These are phyloP conservation scores for Rhaphigaster nebulosa DNA, from an alignment of 2,888 invertebrate genomes.

Conservation along the genomic window DNA sequence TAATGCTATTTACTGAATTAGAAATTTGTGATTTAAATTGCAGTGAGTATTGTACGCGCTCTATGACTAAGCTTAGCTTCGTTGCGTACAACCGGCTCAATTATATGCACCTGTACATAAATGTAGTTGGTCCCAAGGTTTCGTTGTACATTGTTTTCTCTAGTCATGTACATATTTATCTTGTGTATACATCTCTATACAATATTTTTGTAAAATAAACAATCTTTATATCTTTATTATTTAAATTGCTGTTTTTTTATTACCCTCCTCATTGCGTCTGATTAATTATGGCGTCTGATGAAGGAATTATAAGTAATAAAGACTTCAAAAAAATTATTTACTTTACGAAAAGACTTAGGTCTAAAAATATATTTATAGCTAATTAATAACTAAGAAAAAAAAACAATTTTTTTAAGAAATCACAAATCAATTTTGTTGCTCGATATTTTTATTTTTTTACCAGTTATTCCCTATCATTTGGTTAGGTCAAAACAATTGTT, in stretches of 20 bases:
- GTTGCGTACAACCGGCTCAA: constrained; percentile 31
- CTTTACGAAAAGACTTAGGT: neutral
- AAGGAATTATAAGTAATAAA: neutral
- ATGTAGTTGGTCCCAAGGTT: constrained; percentile 59
- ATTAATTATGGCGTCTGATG: neutral
- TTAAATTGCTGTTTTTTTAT: neutral
- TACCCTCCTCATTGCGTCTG: constrained; percentile 3
- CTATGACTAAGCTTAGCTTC: neutral
- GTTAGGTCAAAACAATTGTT: too few relatives aligned
- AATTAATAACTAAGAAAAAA: neutral
- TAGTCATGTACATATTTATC: constrained; percentile 60
- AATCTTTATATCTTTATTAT: constrained; percentile 51
- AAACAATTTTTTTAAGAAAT: too few relatives aligned
- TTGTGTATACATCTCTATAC: constrained; percentile 58
- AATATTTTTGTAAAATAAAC: constrained; percentile 61
- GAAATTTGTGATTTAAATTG: constrained; percentile 45
- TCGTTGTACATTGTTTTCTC: constrained; percentile 58
- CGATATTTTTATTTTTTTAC: too few relatives aligned
- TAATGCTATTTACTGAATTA: constrained; percentile 35
- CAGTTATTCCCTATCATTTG: too few relatives aligned
- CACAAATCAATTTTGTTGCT: too few relatives aligned
- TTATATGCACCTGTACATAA: constrained; percentile 50
- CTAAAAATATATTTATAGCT: neutral
- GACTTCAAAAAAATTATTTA: neutral
- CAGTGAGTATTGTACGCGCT: constrained; percentile 13